Percentiles rank a stretch among this genome's conserved stretches.
These are phyloP conservation scores for Brachionus rubens DNA, from an alignment of 1,140 invertebrate species.

Conservation along the genomic window DNA sequence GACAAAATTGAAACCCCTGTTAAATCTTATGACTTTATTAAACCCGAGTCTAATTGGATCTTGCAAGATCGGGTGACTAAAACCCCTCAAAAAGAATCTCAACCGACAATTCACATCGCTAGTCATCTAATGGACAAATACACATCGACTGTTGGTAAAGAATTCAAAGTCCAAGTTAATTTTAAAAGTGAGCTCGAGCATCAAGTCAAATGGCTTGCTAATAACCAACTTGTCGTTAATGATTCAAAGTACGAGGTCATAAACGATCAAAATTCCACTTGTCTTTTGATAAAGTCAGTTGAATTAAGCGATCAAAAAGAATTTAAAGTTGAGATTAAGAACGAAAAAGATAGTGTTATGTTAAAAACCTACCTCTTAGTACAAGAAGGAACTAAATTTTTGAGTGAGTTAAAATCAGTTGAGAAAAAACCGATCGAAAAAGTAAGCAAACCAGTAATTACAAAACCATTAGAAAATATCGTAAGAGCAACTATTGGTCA, in stretches of 20 bases:
- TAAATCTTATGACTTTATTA: not conserved
- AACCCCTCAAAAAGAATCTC: not conserved
- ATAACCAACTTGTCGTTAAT: not conserved
- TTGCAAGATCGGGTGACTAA: not conserved
- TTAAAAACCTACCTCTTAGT: conserved; percentile 6
- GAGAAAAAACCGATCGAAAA: not conserved
- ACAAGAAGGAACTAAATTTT: conserved; percentile 4
- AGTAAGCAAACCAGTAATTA: not conserved
- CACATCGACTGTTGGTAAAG: not conserved
- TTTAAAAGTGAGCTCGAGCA: conserved; percentile 1
- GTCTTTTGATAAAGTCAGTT: not conserved
- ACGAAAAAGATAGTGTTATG: conserved; percentile 28
- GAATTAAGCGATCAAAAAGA: conserved; percentile 27
- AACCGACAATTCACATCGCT: not conserved
- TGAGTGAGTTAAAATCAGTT: conserved; percentile 21
- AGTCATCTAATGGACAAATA: conserved; percentile 3
- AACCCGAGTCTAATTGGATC: not conserved
- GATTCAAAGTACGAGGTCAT: not conserved
- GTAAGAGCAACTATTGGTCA: not conserved
- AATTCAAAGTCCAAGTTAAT: conserved; percentile 14
- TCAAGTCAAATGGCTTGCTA: not conserved
- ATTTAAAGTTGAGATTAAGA: not conserved
- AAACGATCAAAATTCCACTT: not conserved
- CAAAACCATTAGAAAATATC: not conserved
- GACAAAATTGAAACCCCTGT: not conserved